Conservation (phyloP, 2,113 vertebrate genomes). For the Sylvietta virens region DNA sequence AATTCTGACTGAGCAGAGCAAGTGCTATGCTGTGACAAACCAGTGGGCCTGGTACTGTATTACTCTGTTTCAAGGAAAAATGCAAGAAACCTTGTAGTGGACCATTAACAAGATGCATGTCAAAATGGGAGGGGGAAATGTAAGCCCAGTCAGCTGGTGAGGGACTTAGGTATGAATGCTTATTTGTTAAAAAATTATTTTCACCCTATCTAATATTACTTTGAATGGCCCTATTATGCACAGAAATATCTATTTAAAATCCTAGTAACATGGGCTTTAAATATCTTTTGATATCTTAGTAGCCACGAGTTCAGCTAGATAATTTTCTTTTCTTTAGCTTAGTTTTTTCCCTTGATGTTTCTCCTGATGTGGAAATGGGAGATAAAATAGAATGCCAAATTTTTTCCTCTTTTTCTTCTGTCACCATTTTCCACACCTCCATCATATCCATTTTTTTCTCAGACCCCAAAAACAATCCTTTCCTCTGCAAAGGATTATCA, state of each 20-base stretch:
- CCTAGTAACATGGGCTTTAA: neutral
- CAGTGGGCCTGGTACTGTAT: neutral
- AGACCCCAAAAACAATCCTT: neutral
- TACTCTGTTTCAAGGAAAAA: neutral
- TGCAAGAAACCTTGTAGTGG: neutral
- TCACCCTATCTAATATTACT: neutral
- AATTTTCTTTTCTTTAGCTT: neutral
- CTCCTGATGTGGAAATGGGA: neutral
- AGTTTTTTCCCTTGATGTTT: neutral
- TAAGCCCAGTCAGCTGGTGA: neutral
- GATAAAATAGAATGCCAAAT: neutral
- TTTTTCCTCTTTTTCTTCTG: neutral
- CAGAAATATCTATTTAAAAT: neutral
- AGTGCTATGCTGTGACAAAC: neutral
- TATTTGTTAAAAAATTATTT: neutral
- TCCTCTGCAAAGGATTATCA: neutral
- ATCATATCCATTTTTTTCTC: neutral
- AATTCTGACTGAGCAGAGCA: conserved; percentile 6
- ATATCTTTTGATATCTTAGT: neutral
- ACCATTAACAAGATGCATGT: neutral
- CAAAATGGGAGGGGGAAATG: neutral
- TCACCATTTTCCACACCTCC: accelerated
- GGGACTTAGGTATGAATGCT: neutral
- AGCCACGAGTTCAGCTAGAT: neutral
- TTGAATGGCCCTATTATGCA: neutral